Evolutionary conservation across 2,888 invertebrate genomes (phyloP).

Genomic region (Trichopoda pennipes): DNA sequence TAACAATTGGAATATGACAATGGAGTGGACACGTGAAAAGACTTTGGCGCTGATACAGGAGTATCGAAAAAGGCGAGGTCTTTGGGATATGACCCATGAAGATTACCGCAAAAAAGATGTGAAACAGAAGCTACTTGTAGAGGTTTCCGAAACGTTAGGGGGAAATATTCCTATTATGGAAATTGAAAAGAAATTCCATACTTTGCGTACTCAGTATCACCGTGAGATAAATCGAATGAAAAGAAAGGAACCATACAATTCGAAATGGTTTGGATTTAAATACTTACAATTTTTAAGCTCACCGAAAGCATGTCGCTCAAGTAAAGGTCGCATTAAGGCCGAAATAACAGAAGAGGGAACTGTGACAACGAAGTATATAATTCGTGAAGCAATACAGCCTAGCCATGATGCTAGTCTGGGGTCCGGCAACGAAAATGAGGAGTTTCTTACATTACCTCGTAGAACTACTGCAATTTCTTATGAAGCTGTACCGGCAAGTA

Average conservation of each 20-base stretch:
- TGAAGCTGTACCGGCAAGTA: conserved; percentile 49
- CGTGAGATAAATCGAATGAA: conserved; percentile 83
- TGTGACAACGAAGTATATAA: conserved; percentile 74
- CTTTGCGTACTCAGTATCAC: conserved; percentile 84
- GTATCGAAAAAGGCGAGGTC: conserved; percentile 79
- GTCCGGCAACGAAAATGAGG: conserved; percentile 70
- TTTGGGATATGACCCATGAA: conserved; percentile 81
- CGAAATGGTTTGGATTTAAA: conserved; percentile 83
- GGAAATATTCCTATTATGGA: conserved; percentile 81
- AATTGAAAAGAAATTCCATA: conserved; percentile 84
- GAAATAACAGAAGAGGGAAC: conserved; percentile 77
- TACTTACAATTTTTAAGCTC: conserved; percentile 84
- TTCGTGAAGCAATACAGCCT: conserved; percentile 72
- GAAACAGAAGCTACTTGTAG: conserved; percentile 77
- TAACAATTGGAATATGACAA: conserved; percentile 59
- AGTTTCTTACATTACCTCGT: conserved; percentile 46
- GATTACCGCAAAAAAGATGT: conserved; percentile 80
- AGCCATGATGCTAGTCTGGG: conserved; percentile 70
- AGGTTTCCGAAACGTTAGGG: conserved; percentile 77
- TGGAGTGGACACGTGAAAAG: conserved; percentile 81
- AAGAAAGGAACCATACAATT: conserved; percentile 83
- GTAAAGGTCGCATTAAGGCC: conserved; percentile 76
- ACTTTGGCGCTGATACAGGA: conserved; percentile 79
- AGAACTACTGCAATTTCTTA: conserved; percentile 45
- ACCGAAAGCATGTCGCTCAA: conserved; percentile 81